These are phyloP conservation scores for Melieria picta DNA, from an alignment of 2,888 invertebrate species.

Conservation along the genomic window DNA sequence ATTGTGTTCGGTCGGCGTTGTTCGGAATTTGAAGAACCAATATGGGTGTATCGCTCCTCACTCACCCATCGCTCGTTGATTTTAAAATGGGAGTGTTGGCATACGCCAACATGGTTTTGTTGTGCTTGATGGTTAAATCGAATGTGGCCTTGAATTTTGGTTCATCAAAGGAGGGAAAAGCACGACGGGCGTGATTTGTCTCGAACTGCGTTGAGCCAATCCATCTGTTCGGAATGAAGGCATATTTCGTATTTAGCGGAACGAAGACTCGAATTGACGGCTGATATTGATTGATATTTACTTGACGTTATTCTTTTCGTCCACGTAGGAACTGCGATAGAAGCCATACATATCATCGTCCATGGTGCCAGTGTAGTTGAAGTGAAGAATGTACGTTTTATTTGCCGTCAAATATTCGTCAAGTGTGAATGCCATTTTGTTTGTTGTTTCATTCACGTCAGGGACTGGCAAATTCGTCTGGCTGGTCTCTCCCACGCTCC, in stretches of 20 bases:
- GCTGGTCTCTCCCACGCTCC: slow-evolving; percentile 35
- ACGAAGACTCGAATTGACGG: not conserved
- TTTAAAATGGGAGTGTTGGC: slow-evolving; percentile 52
- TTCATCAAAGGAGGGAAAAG: slow-evolving; percentile 84
- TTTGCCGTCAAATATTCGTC: slow-evolving; percentile 53
- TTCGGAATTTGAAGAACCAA: not conserved
- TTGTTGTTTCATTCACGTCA: slow-evolving; percentile 52
- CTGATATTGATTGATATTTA: slow-evolving; percentile 35
- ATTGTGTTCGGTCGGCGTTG: no score
- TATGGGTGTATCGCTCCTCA: slow-evolving; percentile 4
- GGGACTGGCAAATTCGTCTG: slow-evolving; percentile 50
- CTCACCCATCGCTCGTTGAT: slow-evolving; percentile 48
- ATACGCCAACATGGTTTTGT: slow-evolving; percentile 53
- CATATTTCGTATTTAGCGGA: not conserved
- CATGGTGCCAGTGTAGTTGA: slow-evolving; percentile 68
- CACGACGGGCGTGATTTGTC: slow-evolving; percentile 74
- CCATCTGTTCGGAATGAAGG: slow-evolving; percentile 63
- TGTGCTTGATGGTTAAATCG: slow-evolving; percentile 65
- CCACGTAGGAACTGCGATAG: slow-evolving; percentile 66
- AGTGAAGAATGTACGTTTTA: slow-evolving; percentile 65
- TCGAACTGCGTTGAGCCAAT: slow-evolving; percentile 78
- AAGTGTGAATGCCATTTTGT: slow-evolving; percentile 66
- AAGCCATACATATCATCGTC: slow-evolving; percentile 69
- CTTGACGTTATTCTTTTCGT: slow-evolving; percentile 61
- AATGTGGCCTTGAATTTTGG: slow-evolving; percentile 77